Base-by-base conservation (phyloP, 2,888 invertebrate species). In the Oscheius sp. region DNA sequence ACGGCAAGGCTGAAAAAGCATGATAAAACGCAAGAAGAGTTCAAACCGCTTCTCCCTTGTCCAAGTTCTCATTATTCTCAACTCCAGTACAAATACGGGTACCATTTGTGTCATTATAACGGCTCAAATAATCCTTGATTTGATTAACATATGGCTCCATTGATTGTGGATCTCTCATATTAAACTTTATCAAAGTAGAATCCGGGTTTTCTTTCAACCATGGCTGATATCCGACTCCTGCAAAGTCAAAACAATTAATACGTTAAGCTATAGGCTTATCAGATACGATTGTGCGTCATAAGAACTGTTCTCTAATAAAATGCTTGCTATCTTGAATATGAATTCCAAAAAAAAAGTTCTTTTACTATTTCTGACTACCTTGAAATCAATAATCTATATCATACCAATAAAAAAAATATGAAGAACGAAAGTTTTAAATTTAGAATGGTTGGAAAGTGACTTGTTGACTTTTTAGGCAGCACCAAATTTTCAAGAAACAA, bases 121-220 rank as follows among this genome's bases (percentile, higher is more conserved):
- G 80, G 20, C 67, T 67, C 22, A 86, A 67, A 68, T 82, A 86
- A 6, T 59, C 54, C 26, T 81, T 62, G 24, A 77, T 50, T 64
- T 76, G 51, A 0, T 77, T 63, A 22, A 78, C 74, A 72, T 85
- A 86, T 44, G 78, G 71, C 30, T 64, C 38, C 47, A 57, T 74
- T 33, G 72, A 36, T 9, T 36, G 56, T 2, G 47, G 45, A 47
- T 76, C 73, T 44, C 67, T 62, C 20, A 74, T 79, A 88, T 91
- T 92, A 90, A 94, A 96, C 92, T 94, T 94, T 88, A 98, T 93
- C 85, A 98, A 91, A 75, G 96, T 96, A 87, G 95, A 95, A 87
- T 95, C 95, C 81, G 94, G 93, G 86, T 95, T 94, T 70, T 91
- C 90, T 83, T 92, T 92, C 82, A 94, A 94, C 92, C 94, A 93